These are phyloP conservation scores for Thryonomys swinderianus DNA, from an alignment of 2,113 vertebrate species.

Conservation along the genomic window DNA sequence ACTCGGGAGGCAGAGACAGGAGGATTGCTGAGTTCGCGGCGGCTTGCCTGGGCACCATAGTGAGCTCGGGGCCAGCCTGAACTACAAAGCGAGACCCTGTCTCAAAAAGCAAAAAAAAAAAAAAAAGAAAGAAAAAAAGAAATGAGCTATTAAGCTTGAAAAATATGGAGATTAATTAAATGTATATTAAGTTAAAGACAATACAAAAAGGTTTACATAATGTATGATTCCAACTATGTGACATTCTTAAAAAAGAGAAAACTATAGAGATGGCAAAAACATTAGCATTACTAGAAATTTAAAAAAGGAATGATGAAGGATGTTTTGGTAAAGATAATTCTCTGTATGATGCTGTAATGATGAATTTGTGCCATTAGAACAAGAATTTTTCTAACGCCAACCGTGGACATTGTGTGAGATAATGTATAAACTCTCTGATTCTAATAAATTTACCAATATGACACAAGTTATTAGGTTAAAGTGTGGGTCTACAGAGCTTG, in stretches of 20 bases:
- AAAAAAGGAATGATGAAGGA: background rate
- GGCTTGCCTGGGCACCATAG: no score
- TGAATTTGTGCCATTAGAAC: background rate
- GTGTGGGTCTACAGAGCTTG: no score
- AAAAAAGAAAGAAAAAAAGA: no score
- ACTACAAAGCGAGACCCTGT: no score
- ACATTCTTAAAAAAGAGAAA: background rate
- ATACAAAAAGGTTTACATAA: background rate
- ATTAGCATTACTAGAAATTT: background rate
- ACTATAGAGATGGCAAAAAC: background rate
- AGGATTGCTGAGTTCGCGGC: no score
- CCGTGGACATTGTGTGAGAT: background rate
- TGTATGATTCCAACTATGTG: background rate
- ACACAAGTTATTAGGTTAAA: accelerated
- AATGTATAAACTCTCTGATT: background rate
- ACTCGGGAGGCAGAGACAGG: no score
- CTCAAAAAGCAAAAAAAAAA: no score
- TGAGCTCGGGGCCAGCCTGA: no score
- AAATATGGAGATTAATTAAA: background rate
- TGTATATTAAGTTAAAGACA: background rate
- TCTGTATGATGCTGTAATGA: background rate
- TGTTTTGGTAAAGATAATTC: background rate
- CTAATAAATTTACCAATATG: background rate
- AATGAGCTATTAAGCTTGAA: background rate
- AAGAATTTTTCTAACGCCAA: background rate